phyloP scores from a whole-genome alignment of 2,888 invertebrate species.

The Rotaria macrura region DNA sequence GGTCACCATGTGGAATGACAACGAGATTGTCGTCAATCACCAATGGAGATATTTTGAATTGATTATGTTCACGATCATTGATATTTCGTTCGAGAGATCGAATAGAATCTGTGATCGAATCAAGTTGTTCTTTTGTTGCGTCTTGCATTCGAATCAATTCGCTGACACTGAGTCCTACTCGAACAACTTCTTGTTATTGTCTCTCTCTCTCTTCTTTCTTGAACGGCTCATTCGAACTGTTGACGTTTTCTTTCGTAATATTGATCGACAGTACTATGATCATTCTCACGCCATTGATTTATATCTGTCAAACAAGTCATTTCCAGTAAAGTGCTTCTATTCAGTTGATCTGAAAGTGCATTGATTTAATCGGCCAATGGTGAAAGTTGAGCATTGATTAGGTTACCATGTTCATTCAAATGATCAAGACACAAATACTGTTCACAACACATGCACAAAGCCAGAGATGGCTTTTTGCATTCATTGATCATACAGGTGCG shows the following conservation, averaged over 20 bases:
- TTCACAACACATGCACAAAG: neutral
- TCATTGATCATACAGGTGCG: neutral
- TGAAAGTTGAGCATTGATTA: neutral
- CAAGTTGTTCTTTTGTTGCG: neutral
- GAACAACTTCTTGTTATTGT: neutral
- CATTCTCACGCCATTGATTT: neutral
- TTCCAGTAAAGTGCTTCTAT: neutral
- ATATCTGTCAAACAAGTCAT: neutral
- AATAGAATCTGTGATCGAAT: neutral
- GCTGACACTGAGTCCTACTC: neutral
- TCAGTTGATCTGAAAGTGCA: neutral
- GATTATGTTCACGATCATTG: neutral
- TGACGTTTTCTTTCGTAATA: neutral
- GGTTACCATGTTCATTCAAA: neutral
- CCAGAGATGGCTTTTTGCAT: neutral
- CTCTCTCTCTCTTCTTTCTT: neutral
- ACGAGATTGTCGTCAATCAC: neutral
- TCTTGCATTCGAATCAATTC: neutral
- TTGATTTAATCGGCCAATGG: neutral
- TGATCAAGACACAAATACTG: neutral
- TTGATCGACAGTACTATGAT: neutral
- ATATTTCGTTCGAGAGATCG: neutral
- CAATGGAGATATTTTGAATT: neutral
- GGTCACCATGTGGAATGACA: neutral
- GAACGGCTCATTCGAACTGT: neutral